These are phyloP conservation scores for Amphiduros pacificus DNA, from an alignment of 2,888 invertebrate species.

Conservation along the genomic window DNA sequence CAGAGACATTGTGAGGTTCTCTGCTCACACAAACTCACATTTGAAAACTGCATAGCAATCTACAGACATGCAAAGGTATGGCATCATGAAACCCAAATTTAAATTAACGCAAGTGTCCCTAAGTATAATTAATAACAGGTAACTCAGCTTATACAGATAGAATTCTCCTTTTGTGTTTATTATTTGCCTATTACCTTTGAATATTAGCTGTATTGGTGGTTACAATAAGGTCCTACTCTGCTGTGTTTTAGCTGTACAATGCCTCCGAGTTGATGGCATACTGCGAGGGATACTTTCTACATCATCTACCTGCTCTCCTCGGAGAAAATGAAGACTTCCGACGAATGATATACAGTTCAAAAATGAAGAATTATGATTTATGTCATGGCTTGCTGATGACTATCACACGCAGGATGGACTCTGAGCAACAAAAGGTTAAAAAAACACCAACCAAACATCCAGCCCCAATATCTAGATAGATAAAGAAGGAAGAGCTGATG, in stretches of 20 bases:
- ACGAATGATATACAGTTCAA: not conserved
- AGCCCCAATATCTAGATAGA: too few species aligned
- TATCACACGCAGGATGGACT: not conserved
- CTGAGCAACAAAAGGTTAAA: constrained; percentile 1
- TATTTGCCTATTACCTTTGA: not conserved
- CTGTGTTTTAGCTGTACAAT: constrained; percentile 20
- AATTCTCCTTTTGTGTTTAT: constrained; percentile 2
- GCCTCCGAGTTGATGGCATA: not conserved
- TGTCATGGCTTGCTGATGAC: not conserved
- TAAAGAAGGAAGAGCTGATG: too few species aligned
- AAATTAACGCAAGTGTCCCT: not conserved
- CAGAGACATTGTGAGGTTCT: constrained; percentile 83
- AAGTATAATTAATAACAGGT: too few species aligned
- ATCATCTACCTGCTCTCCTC: not conserved
- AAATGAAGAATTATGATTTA: not conserved
- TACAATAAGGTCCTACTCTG: constrained; percentile 5
- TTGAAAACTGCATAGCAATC: constrained; percentile 88
- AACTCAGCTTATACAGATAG: too few species aligned
- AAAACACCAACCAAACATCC: too few species aligned
- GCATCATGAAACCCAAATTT: not conserved
- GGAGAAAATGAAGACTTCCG: constrained; percentile 1
- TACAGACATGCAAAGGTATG: constrained; percentile 87
- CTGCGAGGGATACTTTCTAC: constrained; percentile 5
- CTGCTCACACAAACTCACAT: constrained; percentile 71
- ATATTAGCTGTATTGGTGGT: too few species aligned